phyloP scores from a whole-genome alignment of 2,888 invertebrate genomes.

The Ophion obscuratus region DNA sequence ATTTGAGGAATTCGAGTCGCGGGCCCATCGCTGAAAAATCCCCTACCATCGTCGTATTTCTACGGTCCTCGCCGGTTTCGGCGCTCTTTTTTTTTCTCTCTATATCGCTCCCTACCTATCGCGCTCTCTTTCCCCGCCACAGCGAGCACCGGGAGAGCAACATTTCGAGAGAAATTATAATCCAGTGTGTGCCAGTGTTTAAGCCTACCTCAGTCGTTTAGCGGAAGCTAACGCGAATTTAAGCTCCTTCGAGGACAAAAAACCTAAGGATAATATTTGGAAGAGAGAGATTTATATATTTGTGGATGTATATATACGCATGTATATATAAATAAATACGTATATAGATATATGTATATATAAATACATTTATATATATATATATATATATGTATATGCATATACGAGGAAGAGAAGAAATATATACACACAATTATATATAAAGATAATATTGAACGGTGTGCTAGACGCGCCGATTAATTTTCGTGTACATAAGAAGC shows the following conservation, averaged over 20 bases:
- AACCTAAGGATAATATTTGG: conserved; percentile 62
- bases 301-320: conserved; percentile 68
- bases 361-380: conserved; percentile 36
- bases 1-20: conserved; percentile 14
- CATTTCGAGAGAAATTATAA: conserved; percentile 70
- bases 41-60: conserved; percentile 49
- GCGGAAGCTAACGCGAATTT: conserved; percentile 62
- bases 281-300: conserved; percentile 60
- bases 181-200: conserved; percentile 74
- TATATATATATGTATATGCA: conserved; percentile 57
- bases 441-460: conserved; percentile 55
- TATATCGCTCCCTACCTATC: conserved; percentile 38
- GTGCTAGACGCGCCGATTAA: conserved; percentile 55
- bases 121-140: conserved; percentile 47
- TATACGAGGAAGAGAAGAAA: conserved; percentile 62
- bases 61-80: conserved; percentile 53
- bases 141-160: conserved; percentile 48
- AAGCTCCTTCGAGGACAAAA: conserved; percentile 55
- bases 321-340: conserved; percentile 64
- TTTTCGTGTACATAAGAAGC: conserved; percentile 62
- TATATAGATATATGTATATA: conserved; percentile 62
- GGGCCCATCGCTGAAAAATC: conserved; percentile 8
- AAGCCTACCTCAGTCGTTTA: conserved; percentile 71
- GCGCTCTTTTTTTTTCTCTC: conserved; percentile 62
- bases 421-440: conserved; percentile 55